Evolutionary conservation across 53 echinoderm and acorn worm genomes (phyloP).

Genomic region (Zoroaster sp.): DNA sequence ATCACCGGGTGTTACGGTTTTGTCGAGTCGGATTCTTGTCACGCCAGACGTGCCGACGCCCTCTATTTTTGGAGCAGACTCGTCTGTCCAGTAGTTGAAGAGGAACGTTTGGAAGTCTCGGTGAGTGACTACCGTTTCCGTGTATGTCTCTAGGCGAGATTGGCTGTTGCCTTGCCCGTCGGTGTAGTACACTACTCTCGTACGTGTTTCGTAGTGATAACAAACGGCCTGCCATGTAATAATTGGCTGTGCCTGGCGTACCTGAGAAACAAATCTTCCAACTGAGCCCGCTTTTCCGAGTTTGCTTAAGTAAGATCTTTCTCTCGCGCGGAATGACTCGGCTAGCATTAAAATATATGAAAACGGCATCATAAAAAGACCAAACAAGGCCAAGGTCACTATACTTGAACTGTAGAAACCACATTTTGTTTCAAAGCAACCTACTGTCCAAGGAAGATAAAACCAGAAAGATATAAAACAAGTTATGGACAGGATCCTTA

Average conservation of each 20-base stretch:
- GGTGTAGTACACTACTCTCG: not conserved
- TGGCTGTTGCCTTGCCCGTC: not conserved
- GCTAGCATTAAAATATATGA: not conserved
- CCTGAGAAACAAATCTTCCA: not conserved
- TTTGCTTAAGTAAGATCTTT: not conserved
- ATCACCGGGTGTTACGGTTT: not conserved
- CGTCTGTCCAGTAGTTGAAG: slow-evolving; percentile 25
- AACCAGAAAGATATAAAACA: slow-evolving; percentile 28
- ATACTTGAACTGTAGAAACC: not conserved
- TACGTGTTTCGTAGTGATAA: slow-evolving; percentile 18
- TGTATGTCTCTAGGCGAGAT: not conserved
- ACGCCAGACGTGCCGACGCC: not conserved
- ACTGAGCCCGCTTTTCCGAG: not conserved
- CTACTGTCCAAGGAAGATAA: not conserved
- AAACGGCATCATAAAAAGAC: not conserved
- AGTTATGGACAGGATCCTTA: not conserved
- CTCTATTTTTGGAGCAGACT: not conserved
- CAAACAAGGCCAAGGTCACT: not conserved
- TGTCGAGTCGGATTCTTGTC: slow-evolving; percentile 14
- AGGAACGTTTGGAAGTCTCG: not conserved
- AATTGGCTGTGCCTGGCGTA: not conserved
- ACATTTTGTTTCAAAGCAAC: not conserved
- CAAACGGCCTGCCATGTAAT: not conserved
- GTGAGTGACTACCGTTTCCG: not conserved
- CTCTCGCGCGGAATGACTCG: not conserved